A percentile compares a stretch with the other conserved stretches of the same genome.
Evolutionary conservation across 2,113 vertebrate genomes (phyloP).

Genomic region (Sceloporus undulatus): DNA sequence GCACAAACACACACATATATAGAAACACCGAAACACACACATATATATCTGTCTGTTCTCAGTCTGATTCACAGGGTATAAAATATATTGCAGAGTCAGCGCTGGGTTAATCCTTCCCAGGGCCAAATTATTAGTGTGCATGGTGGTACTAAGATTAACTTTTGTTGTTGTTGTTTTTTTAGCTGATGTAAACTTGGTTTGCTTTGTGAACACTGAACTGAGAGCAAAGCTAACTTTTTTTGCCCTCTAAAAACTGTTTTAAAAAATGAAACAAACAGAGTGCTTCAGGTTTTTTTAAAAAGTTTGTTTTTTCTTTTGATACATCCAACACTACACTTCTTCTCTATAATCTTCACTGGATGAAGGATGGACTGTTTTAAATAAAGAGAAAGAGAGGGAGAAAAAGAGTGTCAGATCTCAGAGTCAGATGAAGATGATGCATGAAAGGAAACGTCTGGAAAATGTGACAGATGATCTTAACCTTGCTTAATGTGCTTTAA

Average conservation of each 20-base stretch:
- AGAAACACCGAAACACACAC: too few species aligned
- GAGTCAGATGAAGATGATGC: constrained; percentile 64
- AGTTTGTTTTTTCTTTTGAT: background rate
- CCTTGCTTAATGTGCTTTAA: constrained; percentile 72
- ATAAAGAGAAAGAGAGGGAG: constrained; percentile 23
- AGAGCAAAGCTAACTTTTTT: background rate
- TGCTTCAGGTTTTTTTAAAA: rapidly evolving
- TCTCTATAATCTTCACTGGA: constrained; percentile 42
- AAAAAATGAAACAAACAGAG: background rate
- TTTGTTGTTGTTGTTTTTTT: constrained; percentile 4
- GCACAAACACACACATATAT: too few species aligned
- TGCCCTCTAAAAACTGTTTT: background rate
- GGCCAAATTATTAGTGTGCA: background rate
- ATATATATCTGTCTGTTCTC: background rate
- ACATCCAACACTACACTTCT: constrained; percentile 51
- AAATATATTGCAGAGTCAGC: background rate
- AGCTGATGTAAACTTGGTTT: background rate
- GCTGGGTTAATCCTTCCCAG: background rate
- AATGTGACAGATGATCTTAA: constrained; percentile 71
- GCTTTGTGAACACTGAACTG: background rate
- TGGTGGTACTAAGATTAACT: background rate
- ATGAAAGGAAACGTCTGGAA: constrained; percentile 64
- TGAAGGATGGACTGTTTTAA: constrained; percentile 44
- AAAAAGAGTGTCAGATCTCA: constrained; percentile 51
- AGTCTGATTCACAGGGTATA: background rate